Conservation (phyloP, 2,113 vertebrate genomes). For the Muntiacus muntjak region DNA sequence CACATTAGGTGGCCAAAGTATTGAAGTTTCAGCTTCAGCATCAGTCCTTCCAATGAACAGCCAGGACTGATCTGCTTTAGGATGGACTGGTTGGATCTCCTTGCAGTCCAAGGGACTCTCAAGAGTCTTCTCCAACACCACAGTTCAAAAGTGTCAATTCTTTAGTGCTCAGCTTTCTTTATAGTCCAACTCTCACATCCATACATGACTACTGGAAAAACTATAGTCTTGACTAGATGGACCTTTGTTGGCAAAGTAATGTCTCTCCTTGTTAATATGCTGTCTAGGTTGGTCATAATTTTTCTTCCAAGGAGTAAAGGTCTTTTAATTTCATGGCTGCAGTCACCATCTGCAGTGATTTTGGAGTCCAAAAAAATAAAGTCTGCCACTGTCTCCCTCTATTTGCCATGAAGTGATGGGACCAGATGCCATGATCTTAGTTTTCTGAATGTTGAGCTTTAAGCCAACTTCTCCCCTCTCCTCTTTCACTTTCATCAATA, state of each 20-base stretch:
- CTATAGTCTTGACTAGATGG: neutral
- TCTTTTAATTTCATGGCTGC: neutral
- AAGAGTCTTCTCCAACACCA: neutral
- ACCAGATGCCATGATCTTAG: neutral
- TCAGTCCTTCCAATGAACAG: neutral
- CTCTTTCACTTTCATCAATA: too few species aligned
- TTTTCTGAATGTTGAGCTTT: neutral
- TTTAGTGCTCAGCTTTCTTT: rapidly evolving
- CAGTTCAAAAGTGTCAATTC: neutral
- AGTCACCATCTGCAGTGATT: neutral
- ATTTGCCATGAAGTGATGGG: neutral
- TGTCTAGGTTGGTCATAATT: neutral
- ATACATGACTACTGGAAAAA: neutral
- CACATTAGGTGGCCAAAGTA: neutral
- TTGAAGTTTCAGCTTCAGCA: neutral
- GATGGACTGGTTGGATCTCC: neutral
- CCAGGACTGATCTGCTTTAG: neutral
- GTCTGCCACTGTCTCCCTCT: neutral
- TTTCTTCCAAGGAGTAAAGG: neutral
- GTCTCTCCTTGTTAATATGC: neutral
- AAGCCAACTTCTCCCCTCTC: neutral
- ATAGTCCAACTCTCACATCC: neutral
- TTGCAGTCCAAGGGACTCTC: neutral
- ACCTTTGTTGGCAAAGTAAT: neutral
- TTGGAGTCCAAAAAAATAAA: rapidly evolving